phyloP scores from a whole-genome alignment of 2,888 invertebrate genomes.

The Encarsia formosa region DNA sequence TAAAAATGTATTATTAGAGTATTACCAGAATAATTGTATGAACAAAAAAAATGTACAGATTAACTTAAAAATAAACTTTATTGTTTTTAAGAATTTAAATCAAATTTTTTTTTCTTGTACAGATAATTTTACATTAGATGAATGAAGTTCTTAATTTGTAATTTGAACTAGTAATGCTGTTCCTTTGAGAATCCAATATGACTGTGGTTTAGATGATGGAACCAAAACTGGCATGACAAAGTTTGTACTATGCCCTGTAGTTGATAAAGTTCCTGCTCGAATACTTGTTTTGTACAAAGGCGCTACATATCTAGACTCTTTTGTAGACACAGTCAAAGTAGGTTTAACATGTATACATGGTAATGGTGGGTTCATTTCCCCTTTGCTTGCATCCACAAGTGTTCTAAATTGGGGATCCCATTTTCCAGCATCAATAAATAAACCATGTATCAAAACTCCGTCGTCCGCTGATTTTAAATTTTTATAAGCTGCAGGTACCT shows the following conservation, averaged over 20 bases:
- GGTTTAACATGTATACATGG: constrained; percentile 69
- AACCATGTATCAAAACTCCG: constrained; percentile 72
- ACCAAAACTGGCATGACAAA: constrained; percentile 78
- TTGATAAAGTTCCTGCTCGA: constrained; percentile 80
- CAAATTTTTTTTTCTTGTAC: neutral
- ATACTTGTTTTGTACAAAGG: constrained; percentile 88
- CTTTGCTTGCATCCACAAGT: constrained; percentile 75
- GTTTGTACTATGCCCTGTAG: constrained; percentile 91
- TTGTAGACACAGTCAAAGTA: constrained; percentile 58
- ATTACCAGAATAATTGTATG: no score
- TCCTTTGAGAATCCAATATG: constrained; percentile 85
- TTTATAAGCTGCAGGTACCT: constrained; percentile 55
- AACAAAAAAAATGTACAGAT: neutral
- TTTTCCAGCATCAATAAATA: constrained; percentile 84
- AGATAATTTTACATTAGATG: no score
- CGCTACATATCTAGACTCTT: constrained; percentile 65
- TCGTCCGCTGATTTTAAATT: constrained; percentile 58
- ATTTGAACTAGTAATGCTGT: constrained; percentile 82
- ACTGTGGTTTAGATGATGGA: constrained; percentile 61
- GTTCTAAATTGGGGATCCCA: constrained; percentile 68
- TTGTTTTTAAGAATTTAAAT: neutral
- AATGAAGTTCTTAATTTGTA: constrained; percentile 57
- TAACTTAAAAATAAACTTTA: neutral
- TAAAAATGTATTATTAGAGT: no score
- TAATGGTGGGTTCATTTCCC: constrained; percentile 72